Evolutionary conservation across 2,888 invertebrate species (phyloP).

Genomic region (Aproaerema taeniolella): DNA sequence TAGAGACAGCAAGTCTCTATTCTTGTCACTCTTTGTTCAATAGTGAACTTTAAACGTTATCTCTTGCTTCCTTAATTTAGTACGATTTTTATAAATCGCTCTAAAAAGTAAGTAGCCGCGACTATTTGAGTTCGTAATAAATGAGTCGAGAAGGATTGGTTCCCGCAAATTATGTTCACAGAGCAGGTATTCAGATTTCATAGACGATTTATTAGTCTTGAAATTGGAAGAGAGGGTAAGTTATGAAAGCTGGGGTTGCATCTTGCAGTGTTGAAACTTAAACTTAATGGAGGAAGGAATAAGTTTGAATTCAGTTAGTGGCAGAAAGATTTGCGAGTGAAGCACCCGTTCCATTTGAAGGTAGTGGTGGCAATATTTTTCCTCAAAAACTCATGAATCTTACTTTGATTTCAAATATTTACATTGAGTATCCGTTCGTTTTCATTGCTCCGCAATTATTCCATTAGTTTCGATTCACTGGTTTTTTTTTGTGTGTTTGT

Average conservation of each 20-base stretch:
- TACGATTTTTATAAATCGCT: constrained; percentile 10
- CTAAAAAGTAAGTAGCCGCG: constrained; percentile 1
- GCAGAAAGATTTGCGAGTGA: constrained; percentile 5
- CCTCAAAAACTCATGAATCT: no score
- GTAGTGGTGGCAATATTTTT: no score
- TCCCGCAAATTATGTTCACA: constrained; percentile 28
- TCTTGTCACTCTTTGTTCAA: no score
- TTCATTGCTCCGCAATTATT: no score
- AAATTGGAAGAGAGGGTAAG: constrained; percentile 28
- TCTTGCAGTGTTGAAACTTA: constrained; percentile 1
- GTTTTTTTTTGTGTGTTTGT: no score
- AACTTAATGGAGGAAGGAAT: background rate
- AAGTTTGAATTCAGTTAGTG: background rate
- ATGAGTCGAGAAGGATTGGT: constrained; percentile 11
- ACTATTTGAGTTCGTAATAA: constrained; percentile 13
- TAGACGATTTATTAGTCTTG: constrained; percentile 33
- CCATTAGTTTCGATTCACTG: no score
- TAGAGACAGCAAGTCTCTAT: no score
- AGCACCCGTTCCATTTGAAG: constrained; percentile 2
- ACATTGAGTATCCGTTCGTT: no score
- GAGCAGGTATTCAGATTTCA: constrained; percentile 35
- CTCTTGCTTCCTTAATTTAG: no score
- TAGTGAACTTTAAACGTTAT: no score
- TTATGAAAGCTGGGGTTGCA: constrained; percentile 13
- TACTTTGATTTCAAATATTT: no score